A percentile compares a stretch with the other conserved stretches of the same genome.
These are phyloP conservation scores for human (Homo sapiens) DNA, from an alignment of 2,113 vertebrate genomes.

Conservation along the genomic window DNA sequence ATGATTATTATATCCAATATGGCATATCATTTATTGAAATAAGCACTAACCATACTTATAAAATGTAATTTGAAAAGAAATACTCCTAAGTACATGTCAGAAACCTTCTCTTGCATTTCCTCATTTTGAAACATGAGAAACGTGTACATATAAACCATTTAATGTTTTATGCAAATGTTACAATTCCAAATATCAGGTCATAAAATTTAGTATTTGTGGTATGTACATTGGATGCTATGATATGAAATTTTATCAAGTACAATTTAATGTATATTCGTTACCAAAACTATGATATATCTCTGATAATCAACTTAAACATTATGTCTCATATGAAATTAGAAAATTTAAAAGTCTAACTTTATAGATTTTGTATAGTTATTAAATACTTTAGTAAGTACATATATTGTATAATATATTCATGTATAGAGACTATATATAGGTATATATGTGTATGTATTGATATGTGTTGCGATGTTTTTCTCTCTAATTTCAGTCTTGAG, in stretches of 20 bases:
- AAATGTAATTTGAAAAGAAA: not conserved
- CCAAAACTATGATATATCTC: not conserved
- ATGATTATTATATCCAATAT: not conserved
- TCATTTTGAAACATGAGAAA: not conserved
- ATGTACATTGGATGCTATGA: not conserved
- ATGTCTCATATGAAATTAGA: not conserved
- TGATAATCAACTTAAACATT: not conserved
- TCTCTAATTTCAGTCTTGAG: not conserved
- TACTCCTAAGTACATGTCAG: not conserved
- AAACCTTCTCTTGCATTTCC: not conserved
- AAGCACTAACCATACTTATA: not conserved
- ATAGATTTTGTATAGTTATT: not conserved
- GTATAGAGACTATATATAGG: not conserved
- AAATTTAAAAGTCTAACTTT: not conserved
- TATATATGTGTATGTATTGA: not conserved
- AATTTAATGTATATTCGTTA: not conserved
- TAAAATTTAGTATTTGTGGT: not conserved
- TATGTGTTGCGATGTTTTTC: not conserved
- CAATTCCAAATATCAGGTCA: not conserved
- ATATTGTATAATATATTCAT: not conserved
- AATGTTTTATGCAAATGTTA: not conserved
- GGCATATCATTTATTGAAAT: not conserved
- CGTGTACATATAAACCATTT: not conserved
- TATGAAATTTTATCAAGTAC: slow-evolving; percentile 17
- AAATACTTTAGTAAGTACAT: not conserved